Percentiles rank a stretch among this genome's conserved stretches.
Evolutionary conservation across 2,888 invertebrate genomes (phyloP).

Genomic region (Mesoligia furuncula): DNA sequence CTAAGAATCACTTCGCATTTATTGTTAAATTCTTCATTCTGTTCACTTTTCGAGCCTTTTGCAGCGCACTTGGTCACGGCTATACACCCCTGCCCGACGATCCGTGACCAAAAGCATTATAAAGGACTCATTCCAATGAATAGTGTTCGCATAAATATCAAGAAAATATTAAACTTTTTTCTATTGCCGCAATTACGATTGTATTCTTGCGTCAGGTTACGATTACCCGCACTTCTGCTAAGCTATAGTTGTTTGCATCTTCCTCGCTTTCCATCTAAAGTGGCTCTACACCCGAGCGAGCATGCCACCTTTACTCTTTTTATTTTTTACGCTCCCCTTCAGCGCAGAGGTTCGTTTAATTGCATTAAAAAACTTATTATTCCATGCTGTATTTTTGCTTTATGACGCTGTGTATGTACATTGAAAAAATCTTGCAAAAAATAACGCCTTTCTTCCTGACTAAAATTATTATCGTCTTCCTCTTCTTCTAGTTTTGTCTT

Average conservation of each 20-base stretch:
- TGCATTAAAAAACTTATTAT: constrained; percentile 76
- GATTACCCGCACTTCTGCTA: constrained; percentile 36
- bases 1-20: constrained; percentile 25
- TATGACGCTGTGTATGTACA: constrained; percentile 68
- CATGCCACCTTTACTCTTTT: constrained; percentile 59
- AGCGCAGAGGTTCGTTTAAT: constrained; percentile 69
- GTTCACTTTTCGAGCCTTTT: constrained; percentile 32
- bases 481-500: constrained; percentile 36
- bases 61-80: constrained; percentile 33
- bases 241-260: constrained; percentile 48
- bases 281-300: constrained; percentile 55
- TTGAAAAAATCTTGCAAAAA: constrained; percentile 65
- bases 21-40: constrained; percentile 16
- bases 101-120: constrained; percentile 41
- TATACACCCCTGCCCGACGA: constrained; percentile 6
- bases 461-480: constrained; percentile 55
- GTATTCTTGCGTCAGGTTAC: constrained; percentile 24
- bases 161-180: constrained; percentile 31
- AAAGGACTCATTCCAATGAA: constrained; percentile 42
- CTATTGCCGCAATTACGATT: constrained; percentile 36
- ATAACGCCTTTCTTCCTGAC: constrained; percentile 34
- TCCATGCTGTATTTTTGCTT: constrained; percentile 67
- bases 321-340: constrained; percentile 62
- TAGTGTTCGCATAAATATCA: constrained; percentile 37
- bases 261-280: constrained; percentile 56